phyloP scores from a whole-genome alignment of 2,113 vertebrate species.

The Passer domesticus region DNA sequence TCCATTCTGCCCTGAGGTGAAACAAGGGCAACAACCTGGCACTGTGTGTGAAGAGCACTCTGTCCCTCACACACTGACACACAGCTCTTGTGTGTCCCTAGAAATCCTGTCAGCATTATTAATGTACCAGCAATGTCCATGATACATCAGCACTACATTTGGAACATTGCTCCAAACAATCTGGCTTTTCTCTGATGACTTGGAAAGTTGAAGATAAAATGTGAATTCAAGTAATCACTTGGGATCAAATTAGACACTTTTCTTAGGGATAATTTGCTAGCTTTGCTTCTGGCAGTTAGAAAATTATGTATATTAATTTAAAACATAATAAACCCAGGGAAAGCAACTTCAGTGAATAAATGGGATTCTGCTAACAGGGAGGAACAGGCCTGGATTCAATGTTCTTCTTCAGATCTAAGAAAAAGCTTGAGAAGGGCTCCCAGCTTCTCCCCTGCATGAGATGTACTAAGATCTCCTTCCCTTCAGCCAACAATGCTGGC shows the following conservation, averaged over 20 bases:
- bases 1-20: neutral
- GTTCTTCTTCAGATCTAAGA: neutral
- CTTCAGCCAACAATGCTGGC: neutral
- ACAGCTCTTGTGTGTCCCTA: neutral
- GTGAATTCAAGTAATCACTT: neutral
- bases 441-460: neutral
- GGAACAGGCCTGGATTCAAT: neutral
- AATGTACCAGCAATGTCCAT: neutral
- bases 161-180: neutral
- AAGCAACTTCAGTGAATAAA: neutral
- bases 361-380: neutral
- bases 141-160: neutral
- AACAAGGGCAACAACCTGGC: neutral
- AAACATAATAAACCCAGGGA: neutral
- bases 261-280: neutral
- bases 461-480: neutral
- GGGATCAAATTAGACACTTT: neutral
- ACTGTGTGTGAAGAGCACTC: accelerated
- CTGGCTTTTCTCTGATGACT: neutral
- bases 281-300: neutral
- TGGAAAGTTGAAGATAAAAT: neutral
- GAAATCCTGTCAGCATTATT: neutral
- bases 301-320: neutral
- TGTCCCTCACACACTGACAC: neutral
- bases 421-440: neutral